Evolutionary conservation across 2,888 invertebrate genomes (phyloP).

Genomic region (Idaea straminata): DNA sequence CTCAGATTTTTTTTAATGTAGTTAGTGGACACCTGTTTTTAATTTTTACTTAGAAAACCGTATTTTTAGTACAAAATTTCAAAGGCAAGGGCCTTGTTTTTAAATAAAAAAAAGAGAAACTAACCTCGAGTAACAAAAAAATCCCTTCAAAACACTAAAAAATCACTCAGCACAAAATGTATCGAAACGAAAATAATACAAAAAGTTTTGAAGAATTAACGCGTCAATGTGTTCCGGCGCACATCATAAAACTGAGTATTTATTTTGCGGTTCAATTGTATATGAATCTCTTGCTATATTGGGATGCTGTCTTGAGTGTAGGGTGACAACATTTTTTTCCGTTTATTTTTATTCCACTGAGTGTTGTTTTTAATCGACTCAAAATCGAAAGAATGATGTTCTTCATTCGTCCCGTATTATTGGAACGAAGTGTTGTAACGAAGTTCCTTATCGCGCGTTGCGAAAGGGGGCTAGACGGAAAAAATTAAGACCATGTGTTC

Average conservation of each 20-base stretch:
- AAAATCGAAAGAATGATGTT: not conserved
- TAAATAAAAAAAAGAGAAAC: not conserved
- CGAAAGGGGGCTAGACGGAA: no score
- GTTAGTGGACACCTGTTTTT: no score
- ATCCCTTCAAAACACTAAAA: not conserved
- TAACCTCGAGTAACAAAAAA: not conserved
- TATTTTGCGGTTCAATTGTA: slow-evolving; percentile 31
- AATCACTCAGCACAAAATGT: slow-evolving; percentile 11
- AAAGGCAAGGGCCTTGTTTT: not conserved
- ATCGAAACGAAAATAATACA: slow-evolving; percentile 13
- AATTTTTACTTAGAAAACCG: no score
- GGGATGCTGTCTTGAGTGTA: slow-evolving; percentile 29
- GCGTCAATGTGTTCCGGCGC: slow-evolving; percentile 33
- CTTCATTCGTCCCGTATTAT: no score
- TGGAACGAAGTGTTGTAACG: no score
- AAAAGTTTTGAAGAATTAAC: slow-evolving; percentile 23
- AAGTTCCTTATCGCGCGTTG: no score
- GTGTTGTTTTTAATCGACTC: not conserved
- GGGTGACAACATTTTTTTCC: slow-evolving; percentile 27
- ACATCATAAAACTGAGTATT: slow-evolving; percentile 40
- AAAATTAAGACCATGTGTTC: no score
- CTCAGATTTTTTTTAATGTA: no score
- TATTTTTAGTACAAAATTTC: no score
- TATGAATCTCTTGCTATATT: slow-evolving; percentile 39
- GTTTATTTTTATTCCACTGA: no score